These are phyloP conservation scores for Paraescarpia echinospica DNA, from an alignment of 1,140 invertebrate genomes.

Conservation along the genomic window DNA sequence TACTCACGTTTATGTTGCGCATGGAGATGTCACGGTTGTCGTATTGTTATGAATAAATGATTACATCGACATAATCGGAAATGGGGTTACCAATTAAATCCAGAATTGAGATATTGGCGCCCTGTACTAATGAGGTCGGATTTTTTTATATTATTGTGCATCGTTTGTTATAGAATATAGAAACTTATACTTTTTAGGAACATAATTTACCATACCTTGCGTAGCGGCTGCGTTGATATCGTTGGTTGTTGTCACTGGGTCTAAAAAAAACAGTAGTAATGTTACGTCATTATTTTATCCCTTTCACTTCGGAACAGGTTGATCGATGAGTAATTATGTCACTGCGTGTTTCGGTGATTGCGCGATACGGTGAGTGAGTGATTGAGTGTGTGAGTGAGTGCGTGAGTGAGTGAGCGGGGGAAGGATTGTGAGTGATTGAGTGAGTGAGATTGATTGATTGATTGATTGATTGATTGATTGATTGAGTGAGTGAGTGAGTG, in stretches of 20 bases:
- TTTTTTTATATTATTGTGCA: too few relatives aligned
- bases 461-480: too few relatives aligned
- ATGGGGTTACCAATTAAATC: not conserved
- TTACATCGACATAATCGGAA: not conserved
- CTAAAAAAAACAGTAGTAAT: not conserved
- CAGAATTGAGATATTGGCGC: not conserved
- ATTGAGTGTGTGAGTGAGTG: not conserved
- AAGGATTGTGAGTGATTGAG: too few relatives aligned
- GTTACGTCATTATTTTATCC: not conserved
- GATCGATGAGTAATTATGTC: too few relatives aligned
- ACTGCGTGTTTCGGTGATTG: not conserved
- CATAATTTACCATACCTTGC: not conserved
- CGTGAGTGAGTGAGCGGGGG: too few relatives aligned
- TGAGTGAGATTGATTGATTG: too few relatives aligned
- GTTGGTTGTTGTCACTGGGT: not conserved
- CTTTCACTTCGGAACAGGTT: not conserved
- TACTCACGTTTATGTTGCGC: too few relatives aligned
- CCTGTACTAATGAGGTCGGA: too few relatives aligned
- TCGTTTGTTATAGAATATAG: too few relatives aligned
- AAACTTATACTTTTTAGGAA: too few relatives aligned
- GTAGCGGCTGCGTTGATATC: not conserved
- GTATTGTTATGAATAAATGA: not conserved
- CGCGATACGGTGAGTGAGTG: not conserved
- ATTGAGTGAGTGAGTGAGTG: too few relatives aligned
- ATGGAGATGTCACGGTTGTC: too few relatives aligned